Base-by-base conservation (phyloP, 2,113 vertebrate species). In the Pongo pygmaeus region DNA sequence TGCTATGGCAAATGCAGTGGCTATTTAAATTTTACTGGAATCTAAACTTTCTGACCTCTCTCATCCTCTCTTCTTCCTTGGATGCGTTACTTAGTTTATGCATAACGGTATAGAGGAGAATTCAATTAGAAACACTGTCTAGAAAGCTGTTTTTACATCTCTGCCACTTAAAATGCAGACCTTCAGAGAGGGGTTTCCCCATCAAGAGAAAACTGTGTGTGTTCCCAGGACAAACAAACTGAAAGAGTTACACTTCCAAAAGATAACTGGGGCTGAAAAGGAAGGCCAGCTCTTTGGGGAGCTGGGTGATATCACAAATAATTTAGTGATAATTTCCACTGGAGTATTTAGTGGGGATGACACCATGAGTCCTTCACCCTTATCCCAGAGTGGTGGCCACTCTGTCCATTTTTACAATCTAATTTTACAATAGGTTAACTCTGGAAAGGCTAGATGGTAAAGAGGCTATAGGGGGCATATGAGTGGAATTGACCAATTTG, bases 371-470 rank as follows among this genome's bases (percentile, higher is more conserved):
- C 96, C 97, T 98, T 97, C 94, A 77, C 90, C 48, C 75, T 81
- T 97, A 95, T 97, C 97, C 97, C 88, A 97, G 94, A 97, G 97
- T 98, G 96, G 97, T 93, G 93, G 85, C 93, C 98, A 98, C 94
- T 96, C 91, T 97, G 98, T 98, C 97, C 97, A 2, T 97, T 98
- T 98, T 98, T 98, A 98, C 98, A 98, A 97, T 98, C 97, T 98
- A 98, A 99, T 98, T 98, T 99, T 98, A 98, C 98, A 98, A 98
- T 78, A 98, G 98, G 98, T 98, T 98, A 98, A 98, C 97, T 98
- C 98, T 97, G 96, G 97, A 97, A 98, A 98, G 81, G 86, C 94
- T 92, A 93, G 84, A 96, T 43, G 94, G 96, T 77, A 96, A 97
- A 98, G 98, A 97, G 94, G 50, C 83, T 80, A 67, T 1, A 6